A percentile compares a stretch with the other conserved stretches of the same genome.
phyloP scores from a whole-genome alignment of 2,888 invertebrate species.

The Aporophyla nigra region DNA sequence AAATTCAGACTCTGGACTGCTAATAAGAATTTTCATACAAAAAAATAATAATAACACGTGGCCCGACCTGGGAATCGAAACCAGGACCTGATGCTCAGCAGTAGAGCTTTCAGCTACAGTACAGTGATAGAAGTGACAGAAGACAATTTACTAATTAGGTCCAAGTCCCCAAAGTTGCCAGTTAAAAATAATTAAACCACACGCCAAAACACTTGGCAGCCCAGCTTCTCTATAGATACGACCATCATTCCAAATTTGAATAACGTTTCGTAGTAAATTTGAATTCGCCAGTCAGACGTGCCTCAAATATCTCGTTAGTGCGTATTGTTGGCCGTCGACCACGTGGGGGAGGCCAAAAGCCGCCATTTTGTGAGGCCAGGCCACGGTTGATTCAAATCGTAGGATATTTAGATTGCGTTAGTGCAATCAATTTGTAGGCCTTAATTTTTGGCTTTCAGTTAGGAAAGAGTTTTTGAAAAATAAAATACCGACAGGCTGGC shows the following conservation, averaged over 20 bases:
- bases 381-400: conserved; percentile 35
- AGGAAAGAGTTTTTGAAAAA: neutral
- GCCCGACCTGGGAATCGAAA: no score
- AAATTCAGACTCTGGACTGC: no score
- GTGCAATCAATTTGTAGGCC: conserved; percentile 8
- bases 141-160: neutral
- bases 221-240: conserved; percentile 13
- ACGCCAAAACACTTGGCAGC: neutral
- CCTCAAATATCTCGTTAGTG: conserved; percentile 67
- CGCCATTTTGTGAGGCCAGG: conserved; percentile 40
- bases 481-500: no score
- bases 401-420: conserved; percentile 29
- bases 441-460: conserved; percentile 3
- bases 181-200: conserved; percentile 3
- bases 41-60: no score
- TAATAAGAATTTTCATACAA: no score
- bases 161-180: neutral
- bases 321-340: conserved; percentile 60
- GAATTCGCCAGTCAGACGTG: conserved; percentile 65
- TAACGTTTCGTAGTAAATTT: conserved; percentile 60
- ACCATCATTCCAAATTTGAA: conserved; percentile 62
- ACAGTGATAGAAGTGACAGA: neutral
- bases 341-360: conserved; percentile 51
- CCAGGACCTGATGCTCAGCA: no score
- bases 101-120: neutral